Evolutionary conservation across 2,113 vertebrate species (phyloP), one percentile per base, ranked within the genome.

Genomic region (Connochaetes taurinus): DNA sequence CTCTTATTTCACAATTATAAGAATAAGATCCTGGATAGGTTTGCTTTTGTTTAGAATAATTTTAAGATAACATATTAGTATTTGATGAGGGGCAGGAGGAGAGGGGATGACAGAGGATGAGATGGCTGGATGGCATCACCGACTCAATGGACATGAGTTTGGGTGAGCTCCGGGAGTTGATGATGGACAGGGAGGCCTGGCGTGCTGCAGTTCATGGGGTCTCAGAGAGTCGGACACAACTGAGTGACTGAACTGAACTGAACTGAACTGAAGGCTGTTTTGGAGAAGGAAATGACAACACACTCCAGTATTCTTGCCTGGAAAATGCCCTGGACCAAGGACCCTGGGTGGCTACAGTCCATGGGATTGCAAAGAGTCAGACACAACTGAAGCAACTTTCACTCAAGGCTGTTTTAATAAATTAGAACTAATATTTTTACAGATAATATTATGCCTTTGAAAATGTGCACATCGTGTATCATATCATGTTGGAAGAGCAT

Each of bases 341-440:
- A 43, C 23, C 6, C 71, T 43, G 36, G 36, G 23, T 43, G 71
- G 23, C 23, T 43, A 40, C 12, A 76, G 71, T 76, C 6, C 36
- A 43, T 43, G 36, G 36, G 71, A 3, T 76, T 2, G 0, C 23
- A 25, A 74, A 76, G 71, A 76, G 40, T 43, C 21, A 76, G 36
- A 43, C 36, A 76, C 36, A 43, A 43, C 36, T 27, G 36, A 40
- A 76, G 71, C 36, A 43, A 76, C 71, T 71, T 71, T 76, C 11
- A 76, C 71, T 43, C 71, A 43, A 76, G 53, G 89, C 13, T 50
- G 12, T 86, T 81, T 86, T 11, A 83, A 90, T 78, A 53, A 96
- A 83, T 87, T 57, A 92, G 29, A 92, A n/a, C 52, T 83, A 94
- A 71, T 45, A 10, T 13, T 52, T 95, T 64, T 67, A 80, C 15